Evolutionary conservation across 2,888 invertebrate genomes (phyloP).

Genomic region (Allophyes oxyacanthae): DNA sequence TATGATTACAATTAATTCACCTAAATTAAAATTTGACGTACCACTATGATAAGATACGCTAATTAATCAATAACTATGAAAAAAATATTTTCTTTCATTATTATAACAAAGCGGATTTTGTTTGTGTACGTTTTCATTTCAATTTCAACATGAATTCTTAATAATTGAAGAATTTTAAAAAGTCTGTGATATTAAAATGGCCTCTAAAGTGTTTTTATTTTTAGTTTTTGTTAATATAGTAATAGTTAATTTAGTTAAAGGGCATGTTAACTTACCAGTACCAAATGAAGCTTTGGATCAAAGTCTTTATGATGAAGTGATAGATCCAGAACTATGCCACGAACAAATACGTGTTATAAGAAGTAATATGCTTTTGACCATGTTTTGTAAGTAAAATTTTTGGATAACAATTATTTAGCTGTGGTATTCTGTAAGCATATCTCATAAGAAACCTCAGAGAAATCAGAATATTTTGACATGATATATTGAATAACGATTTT

Average conservation of each 20-base stretch:
- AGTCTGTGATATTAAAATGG: slow-evolving; percentile 20
- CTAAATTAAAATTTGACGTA: not conserved
- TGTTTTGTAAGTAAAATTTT: slow-evolving; percentile 68
- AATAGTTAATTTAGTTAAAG: slow-evolving; percentile 30
- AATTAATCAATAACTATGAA: slow-evolving; percentile 23
- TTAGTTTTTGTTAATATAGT: slow-evolving; percentile 30
- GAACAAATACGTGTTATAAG: slow-evolving; percentile 65
- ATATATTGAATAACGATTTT: too few species aligned
- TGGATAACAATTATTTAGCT: not conserved
- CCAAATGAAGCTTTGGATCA: slow-evolving; percentile 62
- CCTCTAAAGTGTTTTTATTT: slow-evolving; percentile 17
- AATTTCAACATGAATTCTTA: not conserved
- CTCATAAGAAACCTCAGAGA: too few species aligned
- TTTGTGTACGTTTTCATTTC: not conserved
- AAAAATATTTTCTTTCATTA: slow-evolving; percentile 5
- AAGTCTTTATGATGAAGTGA: slow-evolving; percentile 67
- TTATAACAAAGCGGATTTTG: slow-evolving; percentile 3
- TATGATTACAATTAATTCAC: too few species aligned
- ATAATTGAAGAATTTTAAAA: not conserved
- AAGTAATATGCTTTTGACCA: slow-evolving; percentile 44
- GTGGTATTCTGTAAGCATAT: too few species aligned
- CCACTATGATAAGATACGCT: slow-evolving; percentile 24
- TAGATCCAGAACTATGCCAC: slow-evolving; percentile 70
- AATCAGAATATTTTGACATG: too few species aligned
- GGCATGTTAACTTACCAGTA: slow-evolving; percentile 31